Base-by-base conservation (phyloP, 2,888 invertebrate genomes). In the Epirrhoe tristata region DNA sequence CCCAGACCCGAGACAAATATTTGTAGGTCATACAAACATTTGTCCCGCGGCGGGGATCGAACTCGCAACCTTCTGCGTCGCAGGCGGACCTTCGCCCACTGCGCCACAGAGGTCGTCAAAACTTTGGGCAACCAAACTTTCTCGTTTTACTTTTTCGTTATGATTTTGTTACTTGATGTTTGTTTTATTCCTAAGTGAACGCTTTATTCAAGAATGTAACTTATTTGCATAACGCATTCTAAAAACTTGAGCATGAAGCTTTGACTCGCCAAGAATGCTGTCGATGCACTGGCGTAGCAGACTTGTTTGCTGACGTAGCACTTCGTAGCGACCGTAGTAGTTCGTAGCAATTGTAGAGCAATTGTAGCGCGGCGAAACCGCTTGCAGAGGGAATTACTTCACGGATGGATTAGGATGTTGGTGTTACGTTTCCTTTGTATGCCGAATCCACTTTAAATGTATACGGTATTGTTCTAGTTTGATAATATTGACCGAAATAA, bases 301-400 rank as follows among this genome's bases (percentile, higher is more conserved):
- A 36, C 64, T 61, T 64, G 60, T 66, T 52, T 46, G 61, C 66
- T 60, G 57, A 52, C 64, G 68, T 55, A 64, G 68, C 68, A 58
- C 53, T 55, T 62, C 65, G 69, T 66, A 69, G 69, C 62, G 43
- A 59, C 56, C 57, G 65, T 69, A 67, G 67, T 52, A 52, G 54
- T 52, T 58, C 62, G 67, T 63, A 69, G 65, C 68, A 62, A 67
- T 67, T 63, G 67, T 67, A 63, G 62, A 63, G 59, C 67, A 63
- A 63, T 68, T 67, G 63, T 68, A 68, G 64, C 64, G 64, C 58
- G 54, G 24, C 57, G 50, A 68, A 68, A 68, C 64, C 67, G 48
- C 56, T 55, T 14, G 36, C 67, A 59, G 53, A 68, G 64, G 67
- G 64, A 68, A 68, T 64, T 58, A 64, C 64, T 61, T 58, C 57